These are phyloP conservation scores for Peromyscus aztecus DNA, from an alignment of 2,797 vertebrate species.

Conservation along the genomic window DNA sequence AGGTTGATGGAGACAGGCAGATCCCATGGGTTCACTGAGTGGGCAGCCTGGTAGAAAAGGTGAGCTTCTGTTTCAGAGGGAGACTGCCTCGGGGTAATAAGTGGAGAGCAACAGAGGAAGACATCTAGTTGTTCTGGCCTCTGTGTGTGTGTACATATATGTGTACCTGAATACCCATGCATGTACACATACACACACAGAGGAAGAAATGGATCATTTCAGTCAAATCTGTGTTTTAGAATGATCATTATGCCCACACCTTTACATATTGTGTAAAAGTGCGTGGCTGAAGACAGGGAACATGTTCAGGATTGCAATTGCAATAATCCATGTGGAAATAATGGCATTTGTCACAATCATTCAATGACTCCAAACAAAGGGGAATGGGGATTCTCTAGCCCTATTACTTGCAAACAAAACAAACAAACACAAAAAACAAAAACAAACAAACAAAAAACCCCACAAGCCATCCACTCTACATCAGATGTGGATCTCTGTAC, in stretches of 20 bases:
- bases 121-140: not conserved
- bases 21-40: too few species aligned
- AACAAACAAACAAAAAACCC: not conserved
- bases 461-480: not conserved
- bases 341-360: not conserved
- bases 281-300: not conserved
- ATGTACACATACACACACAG: not conserved
- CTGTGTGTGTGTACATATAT: not conserved
- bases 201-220: not conserved
- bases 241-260: not conserved
- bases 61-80: not conserved
- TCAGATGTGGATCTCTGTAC: not conserved
- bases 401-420: not conserved
- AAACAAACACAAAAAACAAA: too few species aligned
- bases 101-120: not conserved
- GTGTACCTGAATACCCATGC: not conserved
- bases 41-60: not conserved
- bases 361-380: not conserved
- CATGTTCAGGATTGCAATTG: not conserved
- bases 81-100: not conserved
- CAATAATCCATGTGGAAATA: constrained; percentile 34
- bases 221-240: constrained; percentile 11
- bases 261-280: constrained; percentile 41
- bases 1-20: not conserved
- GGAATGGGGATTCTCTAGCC: constrained; percentile 14